Conservation (phyloP, 1,140 invertebrate species). For the Ceratitis capitata region DNA sequence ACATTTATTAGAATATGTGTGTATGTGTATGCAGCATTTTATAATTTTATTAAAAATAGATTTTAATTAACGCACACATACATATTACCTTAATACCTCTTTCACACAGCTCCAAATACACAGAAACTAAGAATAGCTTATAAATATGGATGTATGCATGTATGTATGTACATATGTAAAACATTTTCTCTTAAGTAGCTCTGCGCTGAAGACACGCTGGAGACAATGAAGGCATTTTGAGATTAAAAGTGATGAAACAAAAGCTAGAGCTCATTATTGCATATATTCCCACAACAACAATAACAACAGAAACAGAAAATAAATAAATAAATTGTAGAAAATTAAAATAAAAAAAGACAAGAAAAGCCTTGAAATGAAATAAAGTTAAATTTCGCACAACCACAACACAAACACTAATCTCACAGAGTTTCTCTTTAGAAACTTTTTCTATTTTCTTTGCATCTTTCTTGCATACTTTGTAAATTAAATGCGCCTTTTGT, state of each 20-base stretch:
- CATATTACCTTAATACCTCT: not conserved
- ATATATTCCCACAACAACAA: not conserved
- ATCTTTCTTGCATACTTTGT: not conserved
- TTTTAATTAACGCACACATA: not conserved
- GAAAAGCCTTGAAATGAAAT: not conserved
- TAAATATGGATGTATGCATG: not conserved
- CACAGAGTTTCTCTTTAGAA: not conserved
- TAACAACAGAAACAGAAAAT: not conserved
- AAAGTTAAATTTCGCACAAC: not conserved
- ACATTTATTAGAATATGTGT: no score
- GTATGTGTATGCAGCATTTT: no score
- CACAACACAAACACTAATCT: conserved; percentile 14
- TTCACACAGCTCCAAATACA: not conserved
- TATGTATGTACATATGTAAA: not conserved
- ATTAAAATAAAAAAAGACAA: not conserved
- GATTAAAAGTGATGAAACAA: conserved; percentile 15
- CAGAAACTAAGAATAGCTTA: not conserved
- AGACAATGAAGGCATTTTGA: not conserved
- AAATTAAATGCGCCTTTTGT: conserved; percentile 19
- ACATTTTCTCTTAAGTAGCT: not conserved
- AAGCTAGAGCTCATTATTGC: not conserved
- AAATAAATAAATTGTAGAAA: no score
- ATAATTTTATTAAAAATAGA: not conserved
- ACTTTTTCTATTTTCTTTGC: conserved; percentile 8
- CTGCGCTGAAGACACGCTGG: not conserved